Evolutionary conservation across 2,888 invertebrate genomes (phyloP).

Genomic region (Fragum sueziense): DNA sequence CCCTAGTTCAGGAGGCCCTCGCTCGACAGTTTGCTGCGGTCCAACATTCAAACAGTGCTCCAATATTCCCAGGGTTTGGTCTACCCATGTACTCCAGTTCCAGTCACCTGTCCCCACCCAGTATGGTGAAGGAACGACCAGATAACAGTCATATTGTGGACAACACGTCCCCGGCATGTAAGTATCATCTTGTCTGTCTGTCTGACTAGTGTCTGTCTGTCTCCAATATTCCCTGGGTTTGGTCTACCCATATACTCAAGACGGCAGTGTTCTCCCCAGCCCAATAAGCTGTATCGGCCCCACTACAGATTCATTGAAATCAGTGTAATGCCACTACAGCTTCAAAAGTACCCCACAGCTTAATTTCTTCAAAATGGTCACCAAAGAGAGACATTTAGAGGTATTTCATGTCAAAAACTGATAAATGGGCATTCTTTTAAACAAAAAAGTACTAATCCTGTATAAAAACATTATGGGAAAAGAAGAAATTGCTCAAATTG

Average conservation of each 20-base stretch:
- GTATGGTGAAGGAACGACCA: constrained; percentile 75
- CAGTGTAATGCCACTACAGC: no score
- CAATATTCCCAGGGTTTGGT: constrained; percentile 66
- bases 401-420: constrained; percentile 83
- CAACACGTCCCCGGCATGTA: constrained; percentile 68
- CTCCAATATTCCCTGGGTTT: constrained; percentile 66
- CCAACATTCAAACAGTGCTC: constrained; percentile 53
- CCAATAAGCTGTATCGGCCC: no score
- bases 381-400: no score
- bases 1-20: constrained; percentile 76
- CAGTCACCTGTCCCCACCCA: constrained; percentile 83
- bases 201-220: no score
- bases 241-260: constrained; percentile 42
- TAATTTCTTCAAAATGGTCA: no score
- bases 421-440: no score
- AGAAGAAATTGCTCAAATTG: no score
- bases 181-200: no score
- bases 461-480: no score
- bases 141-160: constrained; percentile 80
- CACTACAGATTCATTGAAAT: no score
- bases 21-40: constrained; percentile 73
- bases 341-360: no score
- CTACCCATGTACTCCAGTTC: constrained; percentile 64
- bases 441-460: no score
- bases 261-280: constrained; percentile 83